Percentiles rank a stretch among this genome's conserved stretches.
Conservation (phyloP, 2,113 vertebrate genomes). For the Centropus unirufus region DNA sequence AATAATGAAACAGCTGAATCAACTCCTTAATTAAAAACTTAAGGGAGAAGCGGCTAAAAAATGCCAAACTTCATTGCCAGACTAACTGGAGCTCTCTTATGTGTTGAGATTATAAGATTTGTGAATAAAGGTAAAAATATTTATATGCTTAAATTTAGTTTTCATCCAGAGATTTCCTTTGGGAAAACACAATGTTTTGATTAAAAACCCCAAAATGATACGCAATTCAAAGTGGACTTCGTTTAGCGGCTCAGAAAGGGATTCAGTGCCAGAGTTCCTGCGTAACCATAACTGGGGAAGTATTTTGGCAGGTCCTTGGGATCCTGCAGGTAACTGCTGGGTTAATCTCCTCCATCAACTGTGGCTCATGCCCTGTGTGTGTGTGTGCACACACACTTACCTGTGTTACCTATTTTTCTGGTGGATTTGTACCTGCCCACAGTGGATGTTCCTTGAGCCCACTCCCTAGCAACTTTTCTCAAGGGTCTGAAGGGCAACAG, state of each 20-base stretch:
- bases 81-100: background rate
- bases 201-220: background rate
- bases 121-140: background rate
- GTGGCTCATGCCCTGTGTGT: background rate
- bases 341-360: background rate
- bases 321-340: background rate
- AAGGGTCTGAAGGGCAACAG: background rate
- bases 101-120: background rate
- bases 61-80: background rate
- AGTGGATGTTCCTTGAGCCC: background rate
- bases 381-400: background rate
- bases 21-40: background rate
- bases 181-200: background rate
- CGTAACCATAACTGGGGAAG: background rate
- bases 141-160: background rate
- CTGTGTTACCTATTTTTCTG: background rate
- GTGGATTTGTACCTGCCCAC: background rate
- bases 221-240: background rate
- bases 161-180: background rate
- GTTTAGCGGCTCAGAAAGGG: background rate
- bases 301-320: background rate
- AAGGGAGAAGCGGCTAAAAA: background rate
- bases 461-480: background rate
- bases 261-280: background rate
- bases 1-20: background rate